Conservation (phyloP, 2,797 vertebrate species). For the Epinephelus awoara region DNA sequence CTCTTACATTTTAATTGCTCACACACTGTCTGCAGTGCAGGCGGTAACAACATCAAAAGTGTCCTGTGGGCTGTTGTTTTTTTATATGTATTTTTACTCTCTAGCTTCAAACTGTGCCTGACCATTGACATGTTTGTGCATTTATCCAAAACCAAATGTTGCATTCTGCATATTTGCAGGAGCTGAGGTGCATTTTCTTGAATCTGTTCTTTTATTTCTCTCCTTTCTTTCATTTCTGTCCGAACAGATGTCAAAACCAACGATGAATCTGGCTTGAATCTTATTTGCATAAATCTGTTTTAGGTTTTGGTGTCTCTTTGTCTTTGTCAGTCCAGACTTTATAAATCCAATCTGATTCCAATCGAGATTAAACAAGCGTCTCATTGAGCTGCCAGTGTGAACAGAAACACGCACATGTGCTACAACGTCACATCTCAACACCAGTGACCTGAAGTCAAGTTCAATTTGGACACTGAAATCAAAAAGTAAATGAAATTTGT, state of each 20-base stretch:
- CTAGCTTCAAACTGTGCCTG: no score
- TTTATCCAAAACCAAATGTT: no score
- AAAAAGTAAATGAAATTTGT: neutral
- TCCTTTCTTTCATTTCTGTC: neutral
- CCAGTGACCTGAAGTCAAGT: neutral
- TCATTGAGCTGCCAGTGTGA: neutral
- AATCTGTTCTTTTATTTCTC: neutral
- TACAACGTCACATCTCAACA: neutral
- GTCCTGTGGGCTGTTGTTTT: no score
- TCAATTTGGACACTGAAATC: neutral
- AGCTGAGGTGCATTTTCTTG: neutral
- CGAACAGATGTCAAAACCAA: no score
- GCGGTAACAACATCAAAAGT: no score
- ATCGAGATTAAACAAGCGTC: neutral
- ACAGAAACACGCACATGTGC: neutral
- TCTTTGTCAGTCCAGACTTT: neutral
- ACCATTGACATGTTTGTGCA: no score
- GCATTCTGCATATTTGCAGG: neutral
- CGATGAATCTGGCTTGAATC: no score
- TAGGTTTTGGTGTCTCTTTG: fast-evolving
- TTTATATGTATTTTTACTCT: no score
- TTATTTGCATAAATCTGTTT: neutral
- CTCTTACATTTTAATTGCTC: no score
- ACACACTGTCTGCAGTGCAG: no score
- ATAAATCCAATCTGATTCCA: neutral